Evolutionary conservation across 2,888 invertebrate species (phyloP).

Genomic region (Heteromyza rotundicornis): DNA sequence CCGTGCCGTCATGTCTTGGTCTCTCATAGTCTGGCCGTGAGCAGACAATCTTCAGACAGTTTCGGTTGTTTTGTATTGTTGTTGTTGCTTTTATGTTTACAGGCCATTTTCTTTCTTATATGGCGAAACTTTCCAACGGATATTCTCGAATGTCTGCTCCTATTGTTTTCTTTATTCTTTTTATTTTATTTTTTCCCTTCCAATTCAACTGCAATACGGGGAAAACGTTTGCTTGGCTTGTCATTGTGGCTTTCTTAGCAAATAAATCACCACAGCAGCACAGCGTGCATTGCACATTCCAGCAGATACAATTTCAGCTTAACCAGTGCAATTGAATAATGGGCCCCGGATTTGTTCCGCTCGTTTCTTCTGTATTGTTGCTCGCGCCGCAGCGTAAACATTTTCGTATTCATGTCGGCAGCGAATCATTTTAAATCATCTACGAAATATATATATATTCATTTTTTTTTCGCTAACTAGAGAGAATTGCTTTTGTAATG

Average conservation of each 20-base stretch:
- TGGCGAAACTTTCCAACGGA: background rate
- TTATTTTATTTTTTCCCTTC: background rate
- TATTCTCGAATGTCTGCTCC: background rate
- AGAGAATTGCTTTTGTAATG: conserved; percentile 16
- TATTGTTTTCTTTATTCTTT: background rate
- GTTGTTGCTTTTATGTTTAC: background rate
- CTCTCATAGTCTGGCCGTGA: background rate
- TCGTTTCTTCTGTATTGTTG: background rate
- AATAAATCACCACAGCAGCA: background rate
- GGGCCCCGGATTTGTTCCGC: background rate
- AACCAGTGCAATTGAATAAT: conserved; percentile 10
- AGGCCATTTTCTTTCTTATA: background rate
- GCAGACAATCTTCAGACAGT: conserved; percentile 12
- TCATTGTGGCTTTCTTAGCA: conserved; percentile 14
- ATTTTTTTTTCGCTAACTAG: conserved; percentile 11
- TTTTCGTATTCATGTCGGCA: conserved; percentile 29
- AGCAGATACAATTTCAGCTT: background rate
- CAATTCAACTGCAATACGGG: background rate
- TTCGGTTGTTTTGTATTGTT: background rate
- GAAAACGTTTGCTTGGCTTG: conserved; percentile 13
- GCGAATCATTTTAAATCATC: conserved; percentile 16
- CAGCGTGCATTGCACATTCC: background rate
- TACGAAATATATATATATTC: too few relatives aligned
- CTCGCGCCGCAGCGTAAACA: conserved; percentile 15
- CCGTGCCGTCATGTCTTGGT: too few relatives aligned